These are phyloP conservation scores for Ctenicera cuprea DNA, from an alignment of 2,888 invertebrate genomes.

Conservation along the genomic window DNA sequence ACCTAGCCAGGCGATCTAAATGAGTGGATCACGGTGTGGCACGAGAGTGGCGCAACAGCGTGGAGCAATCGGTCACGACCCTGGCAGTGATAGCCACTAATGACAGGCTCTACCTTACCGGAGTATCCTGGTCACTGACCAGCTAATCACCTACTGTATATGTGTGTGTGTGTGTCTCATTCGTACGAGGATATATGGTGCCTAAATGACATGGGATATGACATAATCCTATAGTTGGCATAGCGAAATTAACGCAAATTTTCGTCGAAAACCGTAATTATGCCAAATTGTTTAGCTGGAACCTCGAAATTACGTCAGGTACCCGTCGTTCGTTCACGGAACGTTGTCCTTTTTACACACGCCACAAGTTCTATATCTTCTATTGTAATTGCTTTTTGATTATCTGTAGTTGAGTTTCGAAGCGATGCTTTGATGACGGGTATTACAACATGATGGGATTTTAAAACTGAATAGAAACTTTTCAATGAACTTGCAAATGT, in stretches of 20 bases:
- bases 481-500: too few species aligned
- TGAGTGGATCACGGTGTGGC: slow-evolving; percentile 45
- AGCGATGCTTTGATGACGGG: not conserved
- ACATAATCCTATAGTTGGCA: slow-evolving; percentile 29
- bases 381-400: slow-evolving; percentile 1
- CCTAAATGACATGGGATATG: slow-evolving; percentile 28
- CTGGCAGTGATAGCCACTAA: slow-evolving; percentile 56
- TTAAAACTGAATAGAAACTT: too few species aligned
- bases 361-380: slow-evolving; percentile 2
- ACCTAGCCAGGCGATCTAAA: slow-evolving; percentile 41
- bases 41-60: slow-evolving; percentile 43
- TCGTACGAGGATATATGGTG: slow-evolving; percentile 16
- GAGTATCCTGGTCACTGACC: slow-evolving; percentile 62
- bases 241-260: slow-evolving; percentile 37
- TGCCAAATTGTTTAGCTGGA: slow-evolving; percentile 34
- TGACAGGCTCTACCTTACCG: slow-evolving; percentile 54
- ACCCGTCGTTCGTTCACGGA: slow-evolving; percentile 3
- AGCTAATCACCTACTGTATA: slow-evolving; percentile 58
- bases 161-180: slow-evolving; percentile 35
- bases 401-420: not conserved
- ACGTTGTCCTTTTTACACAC: slow-evolving; percentile 27
- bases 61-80: slow-evolving; percentile 58
- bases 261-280: slow-evolving; percentile 34
- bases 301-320: slow-evolving; percentile 12
- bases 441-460: too few species aligned